These are phyloP conservation scores for Rhombomys opimus DNA, from an alignment of 2,113 vertebrate genomes.

Conservation along the genomic window DNA sequence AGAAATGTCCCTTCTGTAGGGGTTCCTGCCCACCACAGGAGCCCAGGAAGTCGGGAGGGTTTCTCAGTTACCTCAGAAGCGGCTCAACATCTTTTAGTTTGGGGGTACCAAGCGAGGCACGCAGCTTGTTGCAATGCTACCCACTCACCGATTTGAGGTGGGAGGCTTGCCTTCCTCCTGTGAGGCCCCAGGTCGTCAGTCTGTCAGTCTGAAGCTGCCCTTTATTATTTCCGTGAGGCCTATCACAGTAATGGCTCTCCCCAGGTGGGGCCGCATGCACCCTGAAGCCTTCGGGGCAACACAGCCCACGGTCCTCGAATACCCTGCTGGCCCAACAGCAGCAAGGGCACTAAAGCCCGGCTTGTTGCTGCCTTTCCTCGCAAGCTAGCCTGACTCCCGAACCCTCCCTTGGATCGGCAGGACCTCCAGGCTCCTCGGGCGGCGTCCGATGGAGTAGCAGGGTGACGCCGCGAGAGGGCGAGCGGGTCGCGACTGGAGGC, in stretches of 20 bases:
- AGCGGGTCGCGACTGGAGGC: fast-evolving
- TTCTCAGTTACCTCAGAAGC: background rate
- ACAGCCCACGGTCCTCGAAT: background rate
- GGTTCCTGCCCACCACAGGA: background rate
- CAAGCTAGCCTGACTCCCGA: background rate
- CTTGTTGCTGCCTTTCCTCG: background rate
- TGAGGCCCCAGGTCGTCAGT: background rate
- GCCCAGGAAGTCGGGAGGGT: background rate
- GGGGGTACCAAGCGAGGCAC: background rate
- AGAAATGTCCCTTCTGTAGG: background rate
- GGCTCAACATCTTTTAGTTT: background rate
- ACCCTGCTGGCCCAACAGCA: background rate
- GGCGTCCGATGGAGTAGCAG: background rate
- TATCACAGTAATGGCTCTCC: background rate
- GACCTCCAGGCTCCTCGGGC: fast-evolving
- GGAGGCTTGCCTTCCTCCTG: too few relatives aligned
- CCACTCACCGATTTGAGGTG: too few relatives aligned
- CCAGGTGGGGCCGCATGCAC: background rate
- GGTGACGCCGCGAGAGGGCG: background rate
- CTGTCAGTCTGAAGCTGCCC: background rate
- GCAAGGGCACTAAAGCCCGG: background rate
- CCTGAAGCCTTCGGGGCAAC: background rate
- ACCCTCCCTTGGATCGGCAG: background rate
- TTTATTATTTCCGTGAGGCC: background rate
- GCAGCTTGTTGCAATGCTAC: background rate